Conservation (phyloP, 2,797 vertebrate genomes). For the Poeciliopsis turneri region DNA sequence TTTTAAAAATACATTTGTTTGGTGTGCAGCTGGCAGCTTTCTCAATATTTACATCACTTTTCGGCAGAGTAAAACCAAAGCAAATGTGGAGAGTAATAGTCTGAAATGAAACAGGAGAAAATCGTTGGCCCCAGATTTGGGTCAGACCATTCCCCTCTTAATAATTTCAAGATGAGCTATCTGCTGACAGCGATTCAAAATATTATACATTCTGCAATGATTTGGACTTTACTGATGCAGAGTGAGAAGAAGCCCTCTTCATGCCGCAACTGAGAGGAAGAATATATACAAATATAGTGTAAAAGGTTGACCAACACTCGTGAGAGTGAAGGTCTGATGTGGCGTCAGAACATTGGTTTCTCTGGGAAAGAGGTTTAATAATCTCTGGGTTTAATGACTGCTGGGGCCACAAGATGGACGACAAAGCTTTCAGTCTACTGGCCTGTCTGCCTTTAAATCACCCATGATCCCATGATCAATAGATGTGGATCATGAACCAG, state of each 20-base stretch:
- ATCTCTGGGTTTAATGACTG: background rate
- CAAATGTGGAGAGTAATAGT: conserved; percentile 44
- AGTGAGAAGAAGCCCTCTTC: background rate
- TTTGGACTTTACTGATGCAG: conserved; percentile 24
- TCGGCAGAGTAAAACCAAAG: conserved; percentile 25
- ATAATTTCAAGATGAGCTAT: conserved; percentile 54
- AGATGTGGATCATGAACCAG: background rate
- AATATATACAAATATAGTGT: too few relatives aligned
- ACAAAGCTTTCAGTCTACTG: background rate
- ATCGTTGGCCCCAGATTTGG: conserved; percentile 33
- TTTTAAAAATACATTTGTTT: conserved; percentile 1
- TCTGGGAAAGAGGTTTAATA: background rate
- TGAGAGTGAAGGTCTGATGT: background rate
- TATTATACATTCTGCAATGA: conserved; percentile 26
- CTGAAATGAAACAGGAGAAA: conserved; percentile 36
- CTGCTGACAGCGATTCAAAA: conserved; percentile 27
- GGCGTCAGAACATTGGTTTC: background rate
- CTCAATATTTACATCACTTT: conserved; percentile 33
- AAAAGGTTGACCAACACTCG: background rate
- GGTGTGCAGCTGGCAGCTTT: conserved; percentile 15
- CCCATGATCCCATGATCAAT: background rate
- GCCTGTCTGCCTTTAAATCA: background rate
- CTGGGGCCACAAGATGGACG: background rate
- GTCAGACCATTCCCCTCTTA: conserved; percentile 48
- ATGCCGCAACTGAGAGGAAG: background rate